Evolutionary conservation across 1,140 invertebrate species (phyloP).

Genomic region (Lepidostoma basale): DNA sequence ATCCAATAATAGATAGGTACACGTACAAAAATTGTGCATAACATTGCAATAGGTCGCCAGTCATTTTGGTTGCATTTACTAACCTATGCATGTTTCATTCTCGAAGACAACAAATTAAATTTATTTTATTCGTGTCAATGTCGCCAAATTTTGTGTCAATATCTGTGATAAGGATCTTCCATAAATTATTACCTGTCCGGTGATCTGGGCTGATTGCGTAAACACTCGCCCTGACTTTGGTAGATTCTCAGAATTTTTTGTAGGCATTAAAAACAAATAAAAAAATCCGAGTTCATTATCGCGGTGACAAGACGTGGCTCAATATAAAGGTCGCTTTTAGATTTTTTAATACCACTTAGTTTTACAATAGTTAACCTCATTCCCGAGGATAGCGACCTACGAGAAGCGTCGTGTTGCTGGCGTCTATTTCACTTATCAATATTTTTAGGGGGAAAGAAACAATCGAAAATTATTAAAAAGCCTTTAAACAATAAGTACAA

Average conservation of each 20-base stretch:
- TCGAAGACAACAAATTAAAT: background rate
- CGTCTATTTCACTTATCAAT: too few relatives aligned
- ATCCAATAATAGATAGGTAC: background rate
- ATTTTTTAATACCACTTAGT: too few relatives aligned
- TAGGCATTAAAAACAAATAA: background rate
- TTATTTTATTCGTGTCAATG: slow-evolving; percentile 25
- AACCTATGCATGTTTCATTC: background rate
- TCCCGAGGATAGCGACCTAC: too few relatives aligned
- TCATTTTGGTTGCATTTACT: background rate
- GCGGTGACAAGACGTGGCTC: too few relatives aligned
- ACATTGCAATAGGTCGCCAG: background rate
- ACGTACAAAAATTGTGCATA: background rate
- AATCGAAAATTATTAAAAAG: too few relatives aligned
- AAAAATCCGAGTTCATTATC: background rate
- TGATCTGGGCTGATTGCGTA: background rate
- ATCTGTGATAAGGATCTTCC: background rate
- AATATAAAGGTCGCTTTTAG: too few relatives aligned
- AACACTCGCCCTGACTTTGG: background rate
- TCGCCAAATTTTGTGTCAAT: slow-evolving; percentile 17
- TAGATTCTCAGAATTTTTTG: background rate
- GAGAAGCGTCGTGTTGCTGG: too few relatives aligned
- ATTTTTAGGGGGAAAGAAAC: too few relatives aligned
- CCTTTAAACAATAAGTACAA: too few relatives aligned
- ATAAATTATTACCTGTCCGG: slow-evolving; percentile 10
- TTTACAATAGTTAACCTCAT: too few relatives aligned